These are phyloP conservation scores for Xiphorhynchus elegans DNA, from an alignment of 2,113 vertebrate genomes.

Conservation along the genomic window DNA sequence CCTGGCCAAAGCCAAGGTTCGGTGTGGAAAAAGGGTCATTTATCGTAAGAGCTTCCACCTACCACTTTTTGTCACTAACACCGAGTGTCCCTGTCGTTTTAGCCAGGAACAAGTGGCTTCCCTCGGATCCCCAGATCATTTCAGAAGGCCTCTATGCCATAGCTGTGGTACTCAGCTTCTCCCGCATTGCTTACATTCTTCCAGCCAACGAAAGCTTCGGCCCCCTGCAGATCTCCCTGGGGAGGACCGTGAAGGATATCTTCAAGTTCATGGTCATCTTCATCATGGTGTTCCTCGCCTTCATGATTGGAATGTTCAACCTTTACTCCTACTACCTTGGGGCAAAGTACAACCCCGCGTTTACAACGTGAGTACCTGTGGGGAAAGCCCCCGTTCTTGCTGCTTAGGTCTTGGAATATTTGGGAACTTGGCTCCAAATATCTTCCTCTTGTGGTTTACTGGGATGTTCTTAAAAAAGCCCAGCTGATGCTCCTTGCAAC, in stretches of 20 bases:
- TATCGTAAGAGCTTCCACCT: background rate
- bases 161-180: slow-evolving; percentile 97
- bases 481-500: background rate
- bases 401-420: background rate
- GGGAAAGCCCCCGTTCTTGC: fast-evolving
- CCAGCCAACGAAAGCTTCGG: slow-evolving; percentile 98
- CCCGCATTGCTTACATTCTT: slow-evolving; percentile 96
- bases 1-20: background rate
- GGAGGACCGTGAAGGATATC: slow-evolving; percentile 97
- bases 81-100: slow-evolving; percentile 56
- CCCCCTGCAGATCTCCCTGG: slow-evolving; percentile 95
- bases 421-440: background rate
- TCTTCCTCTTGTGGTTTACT: background rate
- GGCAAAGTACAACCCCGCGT: slow-evolving; percentile 97
- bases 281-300: slow-evolving; percentile 99
- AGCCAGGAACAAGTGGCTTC: slow-evolving; percentile 98
- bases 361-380: slow-evolving; percentile 90
- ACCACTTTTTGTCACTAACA: slow-evolving; percentile 24
- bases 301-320: slow-evolving; percentile 99
- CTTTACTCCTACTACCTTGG: slow-evolving; percentile 98
- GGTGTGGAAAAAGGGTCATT: background rate
- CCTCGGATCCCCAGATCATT: slow-evolving; percentile 97
- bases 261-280: slow-evolving; percentile 99
- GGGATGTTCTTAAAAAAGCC: background rate
- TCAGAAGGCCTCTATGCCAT: slow-evolving; percentile 97